phyloP scores from a whole-genome alignment of 2,888 invertebrate genomes.

The Pyrgus malvae region DNA sequence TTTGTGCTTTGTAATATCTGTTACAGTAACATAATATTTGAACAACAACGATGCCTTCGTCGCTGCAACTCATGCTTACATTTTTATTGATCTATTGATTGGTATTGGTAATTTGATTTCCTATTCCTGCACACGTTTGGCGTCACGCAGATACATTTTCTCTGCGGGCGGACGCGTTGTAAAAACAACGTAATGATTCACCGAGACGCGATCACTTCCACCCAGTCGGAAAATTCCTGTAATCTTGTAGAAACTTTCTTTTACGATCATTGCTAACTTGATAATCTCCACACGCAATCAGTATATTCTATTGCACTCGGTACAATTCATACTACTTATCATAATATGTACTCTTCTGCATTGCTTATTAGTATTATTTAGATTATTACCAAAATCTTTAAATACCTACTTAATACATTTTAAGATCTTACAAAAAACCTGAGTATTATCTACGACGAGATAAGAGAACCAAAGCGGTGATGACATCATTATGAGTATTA shows the following conservation, averaged over 20 bases:
- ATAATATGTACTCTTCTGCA: too few relatives aligned
- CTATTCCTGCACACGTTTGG: conserved; percentile 31
- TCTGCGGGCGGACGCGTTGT: conserved; percentile 46
- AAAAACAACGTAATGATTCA: conserved; percentile 74
- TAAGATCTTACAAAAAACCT: conserved; percentile 47
- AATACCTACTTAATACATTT: conserved; percentile 24
- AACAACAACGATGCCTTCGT: neutral
- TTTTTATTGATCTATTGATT: neutral
- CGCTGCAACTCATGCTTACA: neutral
- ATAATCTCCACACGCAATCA: conserved; percentile 55
- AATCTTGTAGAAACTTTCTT: conserved; percentile 72
- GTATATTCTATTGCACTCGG: conserved; percentile 33
- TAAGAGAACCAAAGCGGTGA: conserved; percentile 64
- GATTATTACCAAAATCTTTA: too few relatives aligned
- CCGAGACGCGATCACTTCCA: conserved; percentile 72
- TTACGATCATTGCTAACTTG: conserved; percentile 53
- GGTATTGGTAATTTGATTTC: conserved; percentile 28
- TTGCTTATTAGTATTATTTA: too few relatives aligned
- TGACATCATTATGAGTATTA: conserved; percentile 76
- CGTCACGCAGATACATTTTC: conserved; percentile 52
- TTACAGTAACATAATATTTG: conserved; percentile 1
- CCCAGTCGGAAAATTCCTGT: conserved; percentile 79
- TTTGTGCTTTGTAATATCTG: conserved; percentile 46
- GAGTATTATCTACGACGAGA: conserved; percentile 68
- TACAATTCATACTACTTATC: neutral